Base-by-base conservation (phyloP, 2,113 vertebrate species). In the Anser brachyrhynchus region DNA sequence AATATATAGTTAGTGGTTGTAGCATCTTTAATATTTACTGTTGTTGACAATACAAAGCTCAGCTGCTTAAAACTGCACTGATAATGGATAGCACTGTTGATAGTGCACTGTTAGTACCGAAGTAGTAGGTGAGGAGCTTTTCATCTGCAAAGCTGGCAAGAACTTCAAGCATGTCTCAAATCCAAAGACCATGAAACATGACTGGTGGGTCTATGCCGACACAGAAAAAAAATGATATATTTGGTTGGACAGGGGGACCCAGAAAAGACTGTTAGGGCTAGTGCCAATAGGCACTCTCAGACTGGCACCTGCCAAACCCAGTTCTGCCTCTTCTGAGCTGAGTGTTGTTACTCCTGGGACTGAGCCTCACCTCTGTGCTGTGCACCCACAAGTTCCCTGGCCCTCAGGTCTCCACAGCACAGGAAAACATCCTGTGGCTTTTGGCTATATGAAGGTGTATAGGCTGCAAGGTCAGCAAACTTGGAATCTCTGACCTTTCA, bases 11-110 rank as follows among this genome's bases (percentile, higher is more conserved):
- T 92, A 93, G 83, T 75, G 16, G 41, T 67, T 59, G 44, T 51
- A 71, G 17, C 35, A 82, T 31, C 52, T 93, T 89, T 87, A 92
- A 66, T 94, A 84, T 87, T 92, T 96, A 76, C 87, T 82, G 21
- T 66, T 88, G 78, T 80, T 2, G 8, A 58, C 70, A 80, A 59
- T 43, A 70, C 12, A 37, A 87, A 70, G 28, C 66, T 67, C 37
- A 90, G 0, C 33, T 64, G 33, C 18, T 39, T 81, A 69, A 81
- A 75, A 23, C 33, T 81, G 7, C 25, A 22, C 22, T 65, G 22
- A 28, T 74, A 88, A 88, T n/a, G 43, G 35, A 59, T 54, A 84
- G 31, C 0, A 1, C 26, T 59, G 6, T 35, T 0, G 0, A 13
- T 28, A 7, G 9, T 21, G 11, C 0, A 1, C 28, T 87, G 41